Conservation (phyloP, 2,888 invertebrate species). For the Sinotaia quadrata region DNA sequence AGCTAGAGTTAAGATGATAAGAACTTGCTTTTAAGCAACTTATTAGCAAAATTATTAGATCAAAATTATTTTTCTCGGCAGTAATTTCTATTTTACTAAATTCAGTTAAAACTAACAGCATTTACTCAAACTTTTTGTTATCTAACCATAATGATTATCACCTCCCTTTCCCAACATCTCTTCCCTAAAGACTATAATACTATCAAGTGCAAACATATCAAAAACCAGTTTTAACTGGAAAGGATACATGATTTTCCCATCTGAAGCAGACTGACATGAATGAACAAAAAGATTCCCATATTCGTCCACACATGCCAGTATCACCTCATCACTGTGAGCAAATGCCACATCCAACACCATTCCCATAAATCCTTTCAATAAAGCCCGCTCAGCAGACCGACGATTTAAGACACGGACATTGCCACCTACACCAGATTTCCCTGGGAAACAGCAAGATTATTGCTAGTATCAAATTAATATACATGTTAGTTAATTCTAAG, state of each 20-base stretch:
- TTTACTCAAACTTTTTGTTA: too few species aligned
- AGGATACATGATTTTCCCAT: slow-evolving; percentile 70
- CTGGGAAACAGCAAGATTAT: too few species aligned
- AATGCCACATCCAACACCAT: slow-evolving; percentile 93
- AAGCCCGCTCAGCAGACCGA: slow-evolving; percentile 81
- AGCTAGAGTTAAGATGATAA: background rate
- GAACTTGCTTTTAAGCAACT: background rate
- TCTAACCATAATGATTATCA: too few species aligned
- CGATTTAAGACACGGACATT: slow-evolving; percentile 89
- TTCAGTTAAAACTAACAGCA: too few species aligned
- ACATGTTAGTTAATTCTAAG: too few species aligned
- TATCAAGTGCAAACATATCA: background rate
- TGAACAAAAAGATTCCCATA: slow-evolving; percentile 85
- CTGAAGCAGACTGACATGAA: slow-evolving; percentile 59
- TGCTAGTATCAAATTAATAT: too few species aligned
- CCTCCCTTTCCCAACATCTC: too few species aligned
- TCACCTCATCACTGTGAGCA: slow-evolving; percentile 84
- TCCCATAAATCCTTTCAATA: slow-evolving; percentile 90
- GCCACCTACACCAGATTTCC: slow-evolving; percentile 69
- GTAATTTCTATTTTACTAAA: too few species aligned
- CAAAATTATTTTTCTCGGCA: too few species aligned
- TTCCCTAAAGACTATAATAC: too few species aligned
- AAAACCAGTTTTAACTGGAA: slow-evolving; percentile 30
- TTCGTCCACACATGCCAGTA: slow-evolving; percentile 90
- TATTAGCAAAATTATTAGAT: too few species aligned